phyloP scores from a whole-genome alignment of 2,113 vertebrate genomes.

The Zeus faber region DNA sequence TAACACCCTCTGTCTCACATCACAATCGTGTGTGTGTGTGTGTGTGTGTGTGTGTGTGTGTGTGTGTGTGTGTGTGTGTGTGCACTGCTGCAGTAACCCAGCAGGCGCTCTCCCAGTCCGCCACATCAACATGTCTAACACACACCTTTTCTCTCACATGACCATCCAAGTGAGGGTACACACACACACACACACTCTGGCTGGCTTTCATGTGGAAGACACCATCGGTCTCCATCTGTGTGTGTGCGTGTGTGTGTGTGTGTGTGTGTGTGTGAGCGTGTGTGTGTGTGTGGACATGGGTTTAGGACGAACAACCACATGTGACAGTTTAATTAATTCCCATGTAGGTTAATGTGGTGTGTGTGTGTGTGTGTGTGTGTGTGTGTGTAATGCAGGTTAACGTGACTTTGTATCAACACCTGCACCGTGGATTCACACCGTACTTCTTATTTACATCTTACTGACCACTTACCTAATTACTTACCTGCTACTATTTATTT shows the following conservation, averaged over 20 bases:
- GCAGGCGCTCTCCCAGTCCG: constrained; percentile 27
- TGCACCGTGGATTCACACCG: no score
- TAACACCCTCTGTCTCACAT: not conserved
- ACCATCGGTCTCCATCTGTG: constrained; percentile 25
- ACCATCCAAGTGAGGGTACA: no score
- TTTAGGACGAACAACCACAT: not conserved
- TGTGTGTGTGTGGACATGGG: constrained; percentile 1
- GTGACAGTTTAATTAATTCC: not conserved
- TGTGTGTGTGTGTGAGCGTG: constrained; percentile 9
- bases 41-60: constrained; percentile 9
- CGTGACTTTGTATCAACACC: no score
- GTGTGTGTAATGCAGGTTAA: not conserved
- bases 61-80: not conserved
- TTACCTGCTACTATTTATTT: no score
- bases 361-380: no score
- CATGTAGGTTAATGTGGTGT: no score
- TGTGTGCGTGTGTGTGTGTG: no score
- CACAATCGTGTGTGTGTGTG: constrained; percentile 12
- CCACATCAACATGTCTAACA: constrained; percentile 26
- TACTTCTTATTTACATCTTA: no score
- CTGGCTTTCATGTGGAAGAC: constrained; percentile 17
- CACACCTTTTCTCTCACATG: constrained; percentile 15
- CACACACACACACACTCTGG: constrained; percentile 4
- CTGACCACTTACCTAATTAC: no score
- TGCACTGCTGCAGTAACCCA: constrained; percentile 36